These are phyloP conservation scores for Catagonus wagneri DNA, from an alignment of 2,113 vertebrate species.

Conservation along the genomic window DNA sequence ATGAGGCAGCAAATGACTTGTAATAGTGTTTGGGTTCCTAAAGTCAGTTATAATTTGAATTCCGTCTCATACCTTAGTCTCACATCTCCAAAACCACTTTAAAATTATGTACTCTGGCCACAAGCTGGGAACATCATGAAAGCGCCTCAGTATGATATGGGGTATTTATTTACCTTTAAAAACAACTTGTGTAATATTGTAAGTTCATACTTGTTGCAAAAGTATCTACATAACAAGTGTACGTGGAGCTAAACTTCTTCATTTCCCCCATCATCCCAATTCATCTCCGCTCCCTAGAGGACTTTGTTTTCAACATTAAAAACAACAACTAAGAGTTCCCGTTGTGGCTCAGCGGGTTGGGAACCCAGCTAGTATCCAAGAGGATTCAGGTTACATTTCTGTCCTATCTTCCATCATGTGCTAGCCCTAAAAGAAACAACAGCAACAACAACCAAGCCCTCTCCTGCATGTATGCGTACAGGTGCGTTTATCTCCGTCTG, in stretches of 20 bases:
- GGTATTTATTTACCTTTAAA: not conserved
- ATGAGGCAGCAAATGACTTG: not conserved
- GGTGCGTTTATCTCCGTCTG: not conserved
- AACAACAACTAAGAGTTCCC: too few relatives aligned
- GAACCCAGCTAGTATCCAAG: too few relatives aligned
- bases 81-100: not conserved
- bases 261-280: not conserved
- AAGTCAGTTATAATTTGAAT: not conserved
- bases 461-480: not conserved
- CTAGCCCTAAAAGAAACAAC: too few relatives aligned
- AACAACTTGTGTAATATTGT: not conserved
- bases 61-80: not conserved
- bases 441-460: not conserved
- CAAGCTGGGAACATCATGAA: not conserved
- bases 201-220: not conserved
- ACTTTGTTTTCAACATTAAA: not conserved
- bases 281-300: not conserved
- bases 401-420: too few relatives aligned
- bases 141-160: not conserved
- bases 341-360: too few relatives aligned
- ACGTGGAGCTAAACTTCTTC: not conserved
- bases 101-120: conserved; percentile 33
- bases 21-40: not conserved
- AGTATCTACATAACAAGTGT: not conserved
- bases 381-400: too few relatives aligned